Base-by-base conservation (phyloP, 2,888 invertebrate genomes). In the Isotomurus palustris region DNA sequence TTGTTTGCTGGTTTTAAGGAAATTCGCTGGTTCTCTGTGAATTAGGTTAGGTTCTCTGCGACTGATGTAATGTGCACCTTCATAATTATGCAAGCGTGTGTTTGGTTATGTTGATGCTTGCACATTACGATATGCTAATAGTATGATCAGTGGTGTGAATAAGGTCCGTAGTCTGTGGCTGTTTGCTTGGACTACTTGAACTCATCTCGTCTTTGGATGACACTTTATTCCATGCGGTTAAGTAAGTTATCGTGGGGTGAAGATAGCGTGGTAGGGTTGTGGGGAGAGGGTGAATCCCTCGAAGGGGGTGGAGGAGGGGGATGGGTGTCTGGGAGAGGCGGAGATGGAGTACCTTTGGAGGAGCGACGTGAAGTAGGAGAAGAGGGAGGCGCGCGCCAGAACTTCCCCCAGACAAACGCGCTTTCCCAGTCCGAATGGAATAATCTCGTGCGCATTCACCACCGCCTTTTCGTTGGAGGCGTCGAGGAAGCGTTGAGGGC, bases 371-470 rank as follows among this genome's bases (percentile, higher is more conserved):
- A 64, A 64, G 25, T 52, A 66, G 1, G 54, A 62, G 38, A 67
- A 67, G 6, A 67, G 21, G 1, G 65, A 58, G 3, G 65, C 60
- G 32, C 50, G 51, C 3, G 67, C 63, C 6, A 65, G 35, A 10
- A 53, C 53, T 44, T 65, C 62, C 4, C 67, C 64, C 54, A 67
- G 51, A 48, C 67, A 67, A 45, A 60, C 48, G 17, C 67, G 38
- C 24, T 64, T 64, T 1, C 64, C 64, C 58, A 49, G 25, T 1
- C 65, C 66, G 47, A 68, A 68, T 10, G 64, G 58, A n/a, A 65
- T 38, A 1, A 68, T 40, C 56, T 64, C 61, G 12, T 66, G 54
- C 5, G 56, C 35, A 38, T 68, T 68, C 8, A 62, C 36, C 10
- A 68, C 54, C n/a, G 58, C 59, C 21, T 57, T 60, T 1, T 52